Evolutionary conservation across 2,113 vertebrate genomes (phyloP).

Genomic region (crab-eating macaque (Macaca fascicularis)): DNA sequence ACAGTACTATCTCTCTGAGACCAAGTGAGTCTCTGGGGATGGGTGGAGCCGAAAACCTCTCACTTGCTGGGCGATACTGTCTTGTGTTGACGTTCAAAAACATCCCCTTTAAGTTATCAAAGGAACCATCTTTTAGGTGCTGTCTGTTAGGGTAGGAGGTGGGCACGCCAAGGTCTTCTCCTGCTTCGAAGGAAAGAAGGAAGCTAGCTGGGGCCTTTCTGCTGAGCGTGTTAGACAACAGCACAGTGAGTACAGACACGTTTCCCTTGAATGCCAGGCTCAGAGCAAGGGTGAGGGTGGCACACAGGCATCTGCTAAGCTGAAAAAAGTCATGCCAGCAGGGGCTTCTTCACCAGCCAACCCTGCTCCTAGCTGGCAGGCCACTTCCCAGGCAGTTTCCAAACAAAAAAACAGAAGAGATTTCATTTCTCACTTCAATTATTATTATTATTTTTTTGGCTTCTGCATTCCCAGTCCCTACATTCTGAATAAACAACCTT

Average conservation of each 20-base stretch:
- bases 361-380: background rate
- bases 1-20: constrained; percentile 67
- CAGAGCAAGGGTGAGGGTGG: background rate
- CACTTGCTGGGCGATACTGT: background rate
- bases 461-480: background rate
- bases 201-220: background rate
- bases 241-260: constrained; percentile 37
- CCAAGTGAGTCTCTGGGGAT: background rate
- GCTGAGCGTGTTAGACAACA: constrained; percentile 5
- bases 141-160: background rate
- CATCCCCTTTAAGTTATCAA: background rate
- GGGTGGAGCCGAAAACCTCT: background rate
- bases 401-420: background rate
- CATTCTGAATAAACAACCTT: background rate
- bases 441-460: background rate
- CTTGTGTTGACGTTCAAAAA: background rate
- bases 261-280: constrained; percentile 10
- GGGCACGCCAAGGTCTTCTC: background rate
- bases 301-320: constrained; percentile 8
- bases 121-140: background rate
- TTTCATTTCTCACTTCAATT: background rate
- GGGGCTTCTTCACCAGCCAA: background rate
- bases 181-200: background rate
- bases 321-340: background rate
- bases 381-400: background rate